Evolutionary conservation across 2,888 invertebrate species (phyloP), one percentile per base, ranked within the genome.

Genomic region (Keiferia lycopersicella): DNA sequence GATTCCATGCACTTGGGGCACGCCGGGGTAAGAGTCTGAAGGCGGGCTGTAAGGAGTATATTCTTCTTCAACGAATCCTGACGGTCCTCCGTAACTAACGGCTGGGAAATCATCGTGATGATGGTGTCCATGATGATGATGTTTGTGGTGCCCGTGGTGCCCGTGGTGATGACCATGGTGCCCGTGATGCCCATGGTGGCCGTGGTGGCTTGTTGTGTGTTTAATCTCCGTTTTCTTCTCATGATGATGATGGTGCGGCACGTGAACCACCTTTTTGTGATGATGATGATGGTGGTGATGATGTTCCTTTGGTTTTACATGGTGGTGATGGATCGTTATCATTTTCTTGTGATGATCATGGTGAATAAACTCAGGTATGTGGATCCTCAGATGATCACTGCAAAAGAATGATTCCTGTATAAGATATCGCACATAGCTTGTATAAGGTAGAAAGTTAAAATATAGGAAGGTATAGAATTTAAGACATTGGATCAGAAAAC

Each of bases 261-360:
- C 70, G 1, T 80, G 79, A 0, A 85, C 83, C 6, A 22, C 22
- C 73, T 74, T 81, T 66, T 65, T 80, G 62, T 71, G 84, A 68
- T 74, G 83, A 64, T 79, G 85, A 67, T 79, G 87, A 53, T 90
- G 89, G 61, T 87, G 85, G 67, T 87, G 88, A 67, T 90, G 87
- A 67, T 91, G 89, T 71, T 91, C 88, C 74, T 92, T 89, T 60
- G 92, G 89, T 65, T 88, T 86, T 59, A 88, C 87, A 60, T 92
- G 88, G 66, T 92, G 92, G 65, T 93, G 91, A 70, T 93, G 93
- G 58, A 94, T 88, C 14, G 92, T 93, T 56, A 94, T 88, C 62
- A 93, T 92, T 74, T 93, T 93, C 8, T 93, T 94, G 73, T 94
- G 94, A 66, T 92, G 87, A 59, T 93, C 92, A 67, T 93, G 93